Conservation (phyloP, 2,888 invertebrate species). For the Mythimna albipuncta region DNA sequence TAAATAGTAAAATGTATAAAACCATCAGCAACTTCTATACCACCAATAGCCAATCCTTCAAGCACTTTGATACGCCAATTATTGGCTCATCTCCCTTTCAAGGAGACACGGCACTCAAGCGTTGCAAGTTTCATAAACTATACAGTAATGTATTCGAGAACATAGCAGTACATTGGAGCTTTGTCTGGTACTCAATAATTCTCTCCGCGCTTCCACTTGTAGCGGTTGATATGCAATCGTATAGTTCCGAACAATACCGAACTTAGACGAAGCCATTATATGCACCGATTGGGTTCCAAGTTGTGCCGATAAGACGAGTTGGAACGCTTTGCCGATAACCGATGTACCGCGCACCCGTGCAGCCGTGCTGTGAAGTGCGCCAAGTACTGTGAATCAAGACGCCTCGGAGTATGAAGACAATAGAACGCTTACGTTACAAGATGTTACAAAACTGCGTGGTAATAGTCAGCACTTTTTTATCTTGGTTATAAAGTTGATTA, state of each 20-base stretch:
- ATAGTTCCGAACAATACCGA: conserved; percentile 52
- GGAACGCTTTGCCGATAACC: conserved; percentile 53
- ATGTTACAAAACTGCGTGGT: neutral
- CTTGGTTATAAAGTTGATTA: neutral
- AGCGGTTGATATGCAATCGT: conserved; percentile 52
- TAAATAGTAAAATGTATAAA: neutral
- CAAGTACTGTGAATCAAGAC: neutral
- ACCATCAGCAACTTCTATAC: neutral
- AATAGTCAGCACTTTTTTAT: neutral
- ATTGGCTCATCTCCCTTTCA: neutral
- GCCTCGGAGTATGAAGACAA: conserved; percentile 6
- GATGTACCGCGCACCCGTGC: conserved; percentile 28
- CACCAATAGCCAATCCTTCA: neutral
- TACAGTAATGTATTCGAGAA: conserved; percentile 13
- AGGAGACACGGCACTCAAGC: neutral
- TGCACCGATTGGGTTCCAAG: conserved; percentile 50
- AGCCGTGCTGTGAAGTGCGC: conserved; percentile 2
- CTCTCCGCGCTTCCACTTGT: conserved; percentile 29
- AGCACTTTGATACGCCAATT: neutral
- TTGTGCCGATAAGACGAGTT: conserved; percentile 48
- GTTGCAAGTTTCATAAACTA: conserved; percentile 9
- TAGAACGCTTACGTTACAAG: neutral
- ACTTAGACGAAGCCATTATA: conserved; percentile 50
- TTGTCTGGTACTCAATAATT: conserved; percentile 34
- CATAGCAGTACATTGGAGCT: conserved; percentile 1